phyloP scores from a whole-genome alignment of 2,888 invertebrate genomes.

The Synanthedon vespiformis region DNA sequence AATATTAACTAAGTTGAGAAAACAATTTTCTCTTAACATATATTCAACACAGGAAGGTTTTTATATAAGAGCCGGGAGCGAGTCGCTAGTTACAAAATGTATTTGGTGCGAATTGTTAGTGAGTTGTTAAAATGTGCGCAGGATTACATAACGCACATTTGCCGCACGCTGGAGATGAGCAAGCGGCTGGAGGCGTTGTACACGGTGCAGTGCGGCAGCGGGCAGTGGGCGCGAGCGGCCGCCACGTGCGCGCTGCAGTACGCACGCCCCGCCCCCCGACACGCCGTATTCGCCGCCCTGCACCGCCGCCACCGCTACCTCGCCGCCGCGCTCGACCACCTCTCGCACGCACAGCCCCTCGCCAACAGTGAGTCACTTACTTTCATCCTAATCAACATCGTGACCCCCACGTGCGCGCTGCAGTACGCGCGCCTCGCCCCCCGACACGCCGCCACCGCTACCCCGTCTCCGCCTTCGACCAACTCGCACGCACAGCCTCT shows the following conservation, averaged over 20 bases:
- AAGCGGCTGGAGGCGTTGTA: constrained; percentile 79
- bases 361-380: constrained; percentile 27
- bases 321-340: constrained; percentile 74
- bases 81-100: not conserved
- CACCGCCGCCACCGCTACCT: constrained; percentile 67
- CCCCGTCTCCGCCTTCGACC: constrained; percentile 68
- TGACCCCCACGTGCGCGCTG: constrained; percentile 83
- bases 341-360: constrained; percentile 64
- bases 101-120: not conserved
- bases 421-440: constrained; percentile 73
- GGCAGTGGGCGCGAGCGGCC: constrained; percentile 80
- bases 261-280: constrained; percentile 46
- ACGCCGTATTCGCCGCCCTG: constrained; percentile 47
- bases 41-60: no score
- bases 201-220: constrained; percentile 77
- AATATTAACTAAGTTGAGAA: no score
- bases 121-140: constrained; percentile 15
- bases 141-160: constrained; percentile 77
- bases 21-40: no score
- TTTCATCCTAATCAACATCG: constrained; percentile 19
- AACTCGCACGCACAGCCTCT: no score
- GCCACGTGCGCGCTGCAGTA: constrained; percentile 85
- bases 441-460: constrained; percentile 30
- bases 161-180: constrained; percentile 77
- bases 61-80: no score